Evolutionary conservation across 2,113 vertebrate genomes (phyloP).

Genomic region (Nipponia nippon): DNA sequence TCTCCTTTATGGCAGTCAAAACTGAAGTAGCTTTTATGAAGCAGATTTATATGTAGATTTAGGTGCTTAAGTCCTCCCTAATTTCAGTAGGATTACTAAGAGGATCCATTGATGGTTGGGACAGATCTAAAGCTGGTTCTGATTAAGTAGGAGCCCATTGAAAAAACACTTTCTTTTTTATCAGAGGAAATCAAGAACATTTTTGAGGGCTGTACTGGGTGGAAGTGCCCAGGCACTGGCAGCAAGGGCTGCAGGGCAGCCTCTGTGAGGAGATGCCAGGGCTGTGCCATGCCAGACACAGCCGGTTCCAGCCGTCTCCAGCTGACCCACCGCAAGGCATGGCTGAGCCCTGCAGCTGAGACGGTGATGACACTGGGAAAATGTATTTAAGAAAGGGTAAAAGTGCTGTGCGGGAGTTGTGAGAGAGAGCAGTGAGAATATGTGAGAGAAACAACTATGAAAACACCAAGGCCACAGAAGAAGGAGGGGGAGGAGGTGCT

Average conservation of each 20-base stretch:
- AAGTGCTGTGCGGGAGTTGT: background rate
- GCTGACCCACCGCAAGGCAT: accelerated
- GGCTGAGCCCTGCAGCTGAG: accelerated
- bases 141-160: background rate
- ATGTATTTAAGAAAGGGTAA: background rate
- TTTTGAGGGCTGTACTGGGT: background rate
- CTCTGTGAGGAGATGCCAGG: background rate
- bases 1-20: background rate
- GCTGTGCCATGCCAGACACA: background rate
- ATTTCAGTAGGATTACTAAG: background rate
- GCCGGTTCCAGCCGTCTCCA: background rate
- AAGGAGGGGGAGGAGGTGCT: background rate
- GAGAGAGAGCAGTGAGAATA: background rate
- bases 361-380: background rate
- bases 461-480: background rate
- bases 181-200: background rate
- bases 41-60: background rate
- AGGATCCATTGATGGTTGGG: background rate
- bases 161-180: background rate
- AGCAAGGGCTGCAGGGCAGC: accelerated
- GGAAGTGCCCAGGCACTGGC: accelerated
- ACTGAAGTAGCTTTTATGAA: background rate
- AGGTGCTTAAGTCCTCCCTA: background rate
- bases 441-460: background rate
- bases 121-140: background rate